Base-by-base conservation (phyloP, 1,140 invertebrate species). In the Philaenus spumarius region DNA sequence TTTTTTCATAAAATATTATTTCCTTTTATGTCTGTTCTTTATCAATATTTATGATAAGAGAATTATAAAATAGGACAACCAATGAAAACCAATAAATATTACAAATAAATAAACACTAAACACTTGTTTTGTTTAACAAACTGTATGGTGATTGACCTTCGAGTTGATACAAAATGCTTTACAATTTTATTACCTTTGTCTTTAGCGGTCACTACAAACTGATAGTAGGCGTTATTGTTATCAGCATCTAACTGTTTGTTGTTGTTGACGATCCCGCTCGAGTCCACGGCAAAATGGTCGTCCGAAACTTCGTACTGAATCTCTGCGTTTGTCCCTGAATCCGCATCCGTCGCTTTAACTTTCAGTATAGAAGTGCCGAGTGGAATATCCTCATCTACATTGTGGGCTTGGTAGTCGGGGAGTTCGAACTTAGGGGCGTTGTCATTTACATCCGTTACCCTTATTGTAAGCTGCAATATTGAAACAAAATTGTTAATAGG, bases 181-280 rank as follows among this genome's bases (percentile, higher is more conserved):
- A n/a, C n/a, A n/a, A n/a, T n/a, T n/a, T n/a, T n/a, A 43, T 42
- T 71, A 81, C 80, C 93, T 75, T 92, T 93, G 69, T 96, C 93
- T 70, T 89, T 93, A 5, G 93, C 92, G 12, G 90, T 93, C 4
- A 96, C 90, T 22, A 85, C 82, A 68, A 96, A 93, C 72, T 95
- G 91, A 69, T 96, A 95, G 68, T 94, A 94, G n/a, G 92, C 92
- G 71, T 95, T 95, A 65, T 95, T 95, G 65, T 95, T 93, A 67
- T 96, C 93, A 20, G 93, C 93, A 72, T 96, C 93, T 14, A 96
- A 77, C 70, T 93, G 90, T 66, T 93, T 94, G 68, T 93, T 92
- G 69, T 95, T 95, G 23, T 89, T 88, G 52, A 97, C 94, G 14
- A 94, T 86, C 23, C 93, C 93, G 67, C 84, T 90, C 1, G 89